Conservation (phyloP, 92 coral and sea anemone species). For the Siderastrea radians region DNA sequence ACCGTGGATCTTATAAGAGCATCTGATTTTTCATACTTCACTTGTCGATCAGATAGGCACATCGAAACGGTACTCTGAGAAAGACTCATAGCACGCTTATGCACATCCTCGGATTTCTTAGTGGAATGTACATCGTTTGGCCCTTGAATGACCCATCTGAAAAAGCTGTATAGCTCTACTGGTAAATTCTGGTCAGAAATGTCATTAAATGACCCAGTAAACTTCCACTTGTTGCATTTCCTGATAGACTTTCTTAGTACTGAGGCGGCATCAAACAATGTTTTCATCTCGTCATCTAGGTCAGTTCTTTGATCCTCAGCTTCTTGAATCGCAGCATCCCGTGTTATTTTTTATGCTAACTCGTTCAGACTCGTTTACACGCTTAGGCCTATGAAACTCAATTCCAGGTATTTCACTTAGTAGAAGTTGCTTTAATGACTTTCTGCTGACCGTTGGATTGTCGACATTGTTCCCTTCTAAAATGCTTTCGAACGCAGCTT, state of each 20-base stretch:
- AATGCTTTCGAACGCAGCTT: slow-evolving; percentile 58
- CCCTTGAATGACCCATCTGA: slow-evolving; percentile 77
- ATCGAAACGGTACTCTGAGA: slow-evolving; percentile 73
- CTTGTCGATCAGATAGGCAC: slow-evolving; percentile 72
- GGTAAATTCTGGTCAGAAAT: slow-evolving; percentile 60
- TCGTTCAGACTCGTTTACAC: slow-evolving; percentile 77
- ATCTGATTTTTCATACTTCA: slow-evolving; percentile 56
- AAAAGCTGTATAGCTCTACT: slow-evolving; percentile 70
- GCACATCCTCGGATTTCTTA: slow-evolving; percentile 65
- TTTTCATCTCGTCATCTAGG: slow-evolving; percentile 72
- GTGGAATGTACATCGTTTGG: slow-evolving; percentile 50
- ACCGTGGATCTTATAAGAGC: slow-evolving; percentile 19
- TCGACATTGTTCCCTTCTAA: slow-evolving; percentile 70
- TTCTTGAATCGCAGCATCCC: slow-evolving; percentile 66
- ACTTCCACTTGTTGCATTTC: slow-evolving; percentile 78
- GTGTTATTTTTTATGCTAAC: slow-evolving; percentile 59
- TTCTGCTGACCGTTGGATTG: slow-evolving; percentile 25
- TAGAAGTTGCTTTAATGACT: slow-evolving; percentile 69
- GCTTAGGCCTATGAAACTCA: slow-evolving; percentile 78
- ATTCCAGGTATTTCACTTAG: slow-evolving; percentile 71
- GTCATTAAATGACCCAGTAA: slow-evolving; percentile 72
- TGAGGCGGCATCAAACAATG: slow-evolving; percentile 76
- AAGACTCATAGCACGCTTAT: slow-evolving; percentile 75
- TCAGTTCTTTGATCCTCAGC: slow-evolving; percentile 49
- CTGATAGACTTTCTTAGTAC: slow-evolving; percentile 72